Base-by-base conservation (phyloP, 1,140 invertebrate species). In the Drosophila kanapiae region DNA sequence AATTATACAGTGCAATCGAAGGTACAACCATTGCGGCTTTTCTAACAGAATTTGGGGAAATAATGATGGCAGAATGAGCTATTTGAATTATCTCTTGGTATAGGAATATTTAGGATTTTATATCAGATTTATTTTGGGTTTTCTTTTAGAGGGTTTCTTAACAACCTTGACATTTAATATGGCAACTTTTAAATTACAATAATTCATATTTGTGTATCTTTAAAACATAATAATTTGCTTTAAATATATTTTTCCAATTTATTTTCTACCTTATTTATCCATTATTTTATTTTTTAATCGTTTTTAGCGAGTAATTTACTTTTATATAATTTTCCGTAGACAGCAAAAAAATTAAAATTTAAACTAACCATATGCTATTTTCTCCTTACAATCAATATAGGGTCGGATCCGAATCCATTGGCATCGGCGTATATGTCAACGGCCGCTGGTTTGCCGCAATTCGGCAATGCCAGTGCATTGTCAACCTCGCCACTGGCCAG, bases 401-500 rank as follows among this genome's bases (percentile, higher is more conserved):
- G 92, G 92, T 86, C 92, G 4, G 92, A 92, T 84, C 77, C 92
- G 47, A 92, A 92, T 85, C 78, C 90, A 58, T 82, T 93, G 75
- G 84, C 92, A 69, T 92, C 92, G 62, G 91, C 92, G 33, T 92
- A 92, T 76, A 91, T 93, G 91, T 92, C 92, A 81, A 78, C 91
- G 80, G 84, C 90, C 75, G 77, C 90, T 67, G 83, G 90, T 58
- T 75, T 93, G 81, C 92, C 91, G 80, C 91, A 92, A 86, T 93
- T 93, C 79, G 82, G 91, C 33, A 92, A 68, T 54, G 75, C 82
- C 59, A 68, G 84, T 59, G 78, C 91, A 51, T 78, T 93, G 62
- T 86, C 92, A 67, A 76, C 92, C 56, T 92, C 92, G 35, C 92
- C 92, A 47, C 59, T 95, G 70, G 94, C 95, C 65, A 95, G 94